Conservation (phyloP, 2,797 vertebrate species). For the Phalloptychus januarius region DNA sequence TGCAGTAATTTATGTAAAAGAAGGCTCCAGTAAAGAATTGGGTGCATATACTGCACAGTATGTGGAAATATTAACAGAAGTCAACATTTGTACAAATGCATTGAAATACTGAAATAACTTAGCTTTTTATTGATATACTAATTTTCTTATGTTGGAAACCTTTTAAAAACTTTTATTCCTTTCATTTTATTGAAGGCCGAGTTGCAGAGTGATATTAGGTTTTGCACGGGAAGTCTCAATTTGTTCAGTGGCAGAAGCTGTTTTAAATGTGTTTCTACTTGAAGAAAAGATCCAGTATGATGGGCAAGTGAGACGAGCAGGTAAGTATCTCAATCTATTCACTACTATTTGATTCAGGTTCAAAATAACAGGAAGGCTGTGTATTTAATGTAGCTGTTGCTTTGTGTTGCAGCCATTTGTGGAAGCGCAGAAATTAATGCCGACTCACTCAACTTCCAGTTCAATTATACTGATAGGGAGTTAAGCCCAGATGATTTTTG, state of each 20-base stretch:
- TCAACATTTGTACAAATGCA: background rate
- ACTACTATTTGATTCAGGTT: background rate
- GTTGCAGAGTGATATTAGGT: constrained; percentile 56
- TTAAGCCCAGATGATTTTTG: constrained; percentile 38
- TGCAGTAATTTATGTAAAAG: background rate
- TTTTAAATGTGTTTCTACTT: constrained; percentile 26
- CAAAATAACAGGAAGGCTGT: background rate
- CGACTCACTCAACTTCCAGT: background rate
- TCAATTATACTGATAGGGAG: background rate
- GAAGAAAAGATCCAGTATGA: background rate
- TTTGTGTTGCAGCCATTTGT: constrained; percentile 64
- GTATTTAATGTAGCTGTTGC: background rate
- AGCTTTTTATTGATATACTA: background rate
- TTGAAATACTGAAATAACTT: background rate
- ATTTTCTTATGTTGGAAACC: background rate
- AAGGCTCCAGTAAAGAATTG: background rate
- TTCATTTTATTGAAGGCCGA: constrained; percentile 8
- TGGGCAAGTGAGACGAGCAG: constrained; percentile 58
- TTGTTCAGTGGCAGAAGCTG: constrained; percentile 42
- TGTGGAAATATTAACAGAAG: background rate
- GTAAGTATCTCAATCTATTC: constrained; percentile 47
- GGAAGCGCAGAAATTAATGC: constrained; percentile 8
- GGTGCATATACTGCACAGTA: too few species aligned
- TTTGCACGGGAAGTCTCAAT: constrained; percentile 36
- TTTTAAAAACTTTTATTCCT: background rate